A percentile compares a stretch with the other conserved stretches of the same genome.
These are phyloP conservation scores for Sceloporus undulatus DNA, from an alignment of 2,113 vertebrate genomes.

Conservation along the genomic window DNA sequence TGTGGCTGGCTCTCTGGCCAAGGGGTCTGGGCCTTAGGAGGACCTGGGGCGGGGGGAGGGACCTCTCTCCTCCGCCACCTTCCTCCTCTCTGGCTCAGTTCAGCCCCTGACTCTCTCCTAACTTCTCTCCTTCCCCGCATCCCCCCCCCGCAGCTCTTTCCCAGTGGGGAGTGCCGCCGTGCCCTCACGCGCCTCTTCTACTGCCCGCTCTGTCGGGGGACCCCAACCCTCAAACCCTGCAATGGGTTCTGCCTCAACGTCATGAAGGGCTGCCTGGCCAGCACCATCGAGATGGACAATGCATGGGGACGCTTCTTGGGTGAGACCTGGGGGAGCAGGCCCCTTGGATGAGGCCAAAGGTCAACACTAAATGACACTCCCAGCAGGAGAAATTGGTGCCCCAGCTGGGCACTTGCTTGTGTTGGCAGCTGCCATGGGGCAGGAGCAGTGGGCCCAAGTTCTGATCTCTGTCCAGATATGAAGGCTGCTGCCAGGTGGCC, in stretches of 20 bases:
- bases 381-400: not conserved
- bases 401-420: too few species aligned
- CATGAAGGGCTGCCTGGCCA: constrained; percentile 89
- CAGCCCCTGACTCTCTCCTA: too few species aligned
- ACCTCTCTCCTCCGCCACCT: too few species aligned
- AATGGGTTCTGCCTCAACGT: constrained; percentile 90
- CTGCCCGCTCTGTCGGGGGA: constrained; percentile 87
- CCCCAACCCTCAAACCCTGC: constrained; percentile 83
- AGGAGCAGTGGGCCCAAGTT: not conserved
- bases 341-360: not conserved
- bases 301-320: constrained; percentile 90
- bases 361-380: not conserved
- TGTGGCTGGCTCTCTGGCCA: too few species aligned
- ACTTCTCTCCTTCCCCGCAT: not conserved
- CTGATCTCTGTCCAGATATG: not conserved
- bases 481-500: not conserved
- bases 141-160: constrained; percentile 74
- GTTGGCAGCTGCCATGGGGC: too few species aligned
- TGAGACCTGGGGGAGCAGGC: constrained; percentile 58
- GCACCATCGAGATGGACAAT: constrained; percentile 84
- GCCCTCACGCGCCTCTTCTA: constrained; percentile 89
- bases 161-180: constrained; percentile 81
- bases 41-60: too few species aligned
- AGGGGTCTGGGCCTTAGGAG: too few species aligned
- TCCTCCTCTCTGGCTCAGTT: too few species aligned